phyloP scores from a whole-genome alignment of 2,888 invertebrate genomes.

The Ligdia adustata region DNA sequence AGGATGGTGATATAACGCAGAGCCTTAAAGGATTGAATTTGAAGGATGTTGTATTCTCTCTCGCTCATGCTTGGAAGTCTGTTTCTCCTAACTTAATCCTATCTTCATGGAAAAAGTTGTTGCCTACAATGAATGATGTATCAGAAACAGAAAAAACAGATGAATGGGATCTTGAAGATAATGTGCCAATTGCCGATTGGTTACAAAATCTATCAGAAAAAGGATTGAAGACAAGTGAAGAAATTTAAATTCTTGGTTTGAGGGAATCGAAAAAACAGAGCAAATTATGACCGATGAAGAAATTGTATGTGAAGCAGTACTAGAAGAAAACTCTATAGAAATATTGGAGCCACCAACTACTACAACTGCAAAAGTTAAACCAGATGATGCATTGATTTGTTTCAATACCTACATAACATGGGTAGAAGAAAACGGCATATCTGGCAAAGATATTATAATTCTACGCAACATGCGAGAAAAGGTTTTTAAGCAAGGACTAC shows the following conservation, averaged over 20 bases:
- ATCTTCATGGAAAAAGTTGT: conserved; percentile 44
- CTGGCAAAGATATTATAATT: too few species aligned
- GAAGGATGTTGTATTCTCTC: conserved; percentile 41
- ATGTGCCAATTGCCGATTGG: conserved; percentile 38
- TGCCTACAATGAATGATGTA: conserved; percentile 40
- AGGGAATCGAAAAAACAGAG: conserved; percentile 23
- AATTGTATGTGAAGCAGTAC: conserved; percentile 32
- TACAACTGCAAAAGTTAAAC: conserved; percentile 33
- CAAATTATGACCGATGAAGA: conserved; percentile 17
- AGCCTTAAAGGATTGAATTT: conserved; percentile 39
- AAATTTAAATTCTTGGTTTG: conserved; percentile 28
- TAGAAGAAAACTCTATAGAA: conserved; percentile 24
- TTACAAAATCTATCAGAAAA: conserved; percentile 41
- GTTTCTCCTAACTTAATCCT: conserved; percentile 39
- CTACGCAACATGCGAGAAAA: too few species aligned
- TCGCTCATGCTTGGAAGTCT: conserved; percentile 43
- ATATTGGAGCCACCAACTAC: conserved; percentile 8
- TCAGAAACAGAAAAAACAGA: conserved; percentile 41
- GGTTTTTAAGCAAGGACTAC: too few species aligned
- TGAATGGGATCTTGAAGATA: conserved; percentile 38
- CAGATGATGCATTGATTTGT: conserved; percentile 35
- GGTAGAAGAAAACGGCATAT: conserved; percentile 42
- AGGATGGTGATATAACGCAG: conserved; percentile 37
- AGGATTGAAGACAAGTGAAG: conserved; percentile 42
- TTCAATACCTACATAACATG: conserved; percentile 46